Base-by-base conservation (phyloP, 2,888 invertebrate genomes). In the Scaeva pyrastri region DNA sequence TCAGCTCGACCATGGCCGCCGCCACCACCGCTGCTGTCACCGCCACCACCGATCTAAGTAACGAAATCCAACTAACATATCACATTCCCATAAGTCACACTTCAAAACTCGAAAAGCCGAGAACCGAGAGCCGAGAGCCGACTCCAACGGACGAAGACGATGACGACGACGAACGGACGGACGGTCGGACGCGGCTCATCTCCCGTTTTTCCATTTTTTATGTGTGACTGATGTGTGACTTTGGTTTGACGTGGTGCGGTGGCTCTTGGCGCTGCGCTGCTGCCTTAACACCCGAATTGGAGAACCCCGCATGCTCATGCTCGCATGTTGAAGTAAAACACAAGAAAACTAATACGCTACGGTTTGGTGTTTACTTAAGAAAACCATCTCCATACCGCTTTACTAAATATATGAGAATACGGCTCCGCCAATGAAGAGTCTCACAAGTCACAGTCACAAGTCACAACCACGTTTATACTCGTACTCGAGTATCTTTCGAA, bases 1-100 rank as follows among this genome's bases (percentile, higher is more conserved):
- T 89, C 88, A 88, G 87, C 88, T 89, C 88, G 88, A 87, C 88
- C 89, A 88, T 39, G 68, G 50, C 88, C 85, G 78, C 76, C 60
- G 78, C 12, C 31, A 31, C 31, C 31, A 31, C 31, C 31, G 31
- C 64, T 43, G 6, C 16, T 10, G 8, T 19, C 16, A 12, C 2
- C 23, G 75, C 78, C 72, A 48, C 72, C 55, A 66, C 71, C 74
- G 31, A 71, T 45, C 74, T 71, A 50, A 84, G 52, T 48, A 66
- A 66, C 45, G 14, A 76, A 76, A 73, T 70, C 66, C 85, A 70
- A 80, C 85, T 80, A 80, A 80, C 72, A 85, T 77, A 68, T 71
- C 80, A 64, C 52, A 75, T 56, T 60, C 73, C 36, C 75, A 73
- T 52, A 73, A 82, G 79, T 79, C 75, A 66, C 74, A 78, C 74